Conservation (phyloP, 2,113 vertebrate species). For the Carlito syrichta region DNA sequence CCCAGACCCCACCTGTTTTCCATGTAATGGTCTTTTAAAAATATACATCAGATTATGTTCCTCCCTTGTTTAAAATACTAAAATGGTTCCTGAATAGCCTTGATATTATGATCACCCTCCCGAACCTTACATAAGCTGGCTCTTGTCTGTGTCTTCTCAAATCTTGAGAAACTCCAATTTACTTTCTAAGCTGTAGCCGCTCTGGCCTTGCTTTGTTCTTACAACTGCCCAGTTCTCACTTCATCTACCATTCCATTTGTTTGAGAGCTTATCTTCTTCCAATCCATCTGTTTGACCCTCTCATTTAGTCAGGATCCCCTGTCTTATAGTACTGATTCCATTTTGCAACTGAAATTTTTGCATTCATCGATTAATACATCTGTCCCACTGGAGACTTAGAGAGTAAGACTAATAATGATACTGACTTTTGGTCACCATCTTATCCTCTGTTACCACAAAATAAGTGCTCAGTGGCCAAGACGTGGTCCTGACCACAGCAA, state of each 20-base stretch:
- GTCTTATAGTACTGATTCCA: neutral
- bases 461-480: neutral
- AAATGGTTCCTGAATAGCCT: neutral
- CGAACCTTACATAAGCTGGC: accelerated
- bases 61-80: neutral
- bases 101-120: neutral
- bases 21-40: neutral
- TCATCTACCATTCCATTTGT: neutral
- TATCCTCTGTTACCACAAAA: neutral
- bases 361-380: neutral
- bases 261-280: neutral
- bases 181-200: neutral
- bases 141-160: neutral
- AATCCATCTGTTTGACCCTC: neutral
- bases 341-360: neutral
- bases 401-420: neutral
- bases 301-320: neutral
- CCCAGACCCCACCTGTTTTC: neutral
- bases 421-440: neutral
- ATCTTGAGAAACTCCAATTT: neutral
- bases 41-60: neutral
- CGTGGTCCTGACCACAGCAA: neutral
- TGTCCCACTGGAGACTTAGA: neutral
- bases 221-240: neutral
- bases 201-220: neutral